Conservation (phyloP, 2,797 vertebrate species). For the Gymnothorax reevesii region DNA sequence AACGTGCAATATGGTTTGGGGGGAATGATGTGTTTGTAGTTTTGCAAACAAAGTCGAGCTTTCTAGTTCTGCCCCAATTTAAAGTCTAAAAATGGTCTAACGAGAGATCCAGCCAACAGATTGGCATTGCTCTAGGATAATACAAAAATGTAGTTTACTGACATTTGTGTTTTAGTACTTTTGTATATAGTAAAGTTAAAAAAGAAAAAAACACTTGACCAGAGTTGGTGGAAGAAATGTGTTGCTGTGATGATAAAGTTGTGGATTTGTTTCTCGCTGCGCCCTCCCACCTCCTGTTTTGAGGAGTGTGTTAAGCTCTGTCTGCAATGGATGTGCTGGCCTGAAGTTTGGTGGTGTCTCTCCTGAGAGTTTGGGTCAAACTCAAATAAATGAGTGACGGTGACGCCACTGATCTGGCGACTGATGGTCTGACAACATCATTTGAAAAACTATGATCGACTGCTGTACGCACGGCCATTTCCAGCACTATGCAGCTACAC, state of each 20-base stretch:
- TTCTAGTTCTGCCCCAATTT: not conserved
- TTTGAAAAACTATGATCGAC: constrained; percentile 40
- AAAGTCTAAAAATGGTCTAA: constrained; percentile 3
- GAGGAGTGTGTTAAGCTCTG: constrained; percentile 49
- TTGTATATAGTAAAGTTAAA: constrained; percentile 50
- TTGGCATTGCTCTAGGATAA: constrained; percentile 31
- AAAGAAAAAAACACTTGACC: constrained; percentile 26
- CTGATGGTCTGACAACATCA: constrained; percentile 41
- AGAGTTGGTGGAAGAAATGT: constrained; percentile 24
- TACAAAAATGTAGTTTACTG: constrained; percentile 57
- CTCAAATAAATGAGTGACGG: constrained; percentile 41
- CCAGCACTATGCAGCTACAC: constrained; percentile 7
- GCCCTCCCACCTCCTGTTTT: constrained; percentile 47
- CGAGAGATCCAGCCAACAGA: not conserved
- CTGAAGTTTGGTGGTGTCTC: constrained; percentile 39
- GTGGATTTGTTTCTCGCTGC: constrained; percentile 22
- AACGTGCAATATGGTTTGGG: not conserved
- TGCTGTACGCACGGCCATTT: constrained; percentile 35
- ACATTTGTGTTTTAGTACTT: constrained; percentile 39
- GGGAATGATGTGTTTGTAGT: not conserved
- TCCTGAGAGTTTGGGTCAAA: constrained; percentile 36
- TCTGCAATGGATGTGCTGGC: constrained; percentile 40
- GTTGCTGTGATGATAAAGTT: constrained; percentile 29
- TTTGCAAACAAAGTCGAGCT: not conserved
- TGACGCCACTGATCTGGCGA: constrained; percentile 49